phyloP scores from a whole-genome alignment of 2,113 vertebrate species.

The Nanorana parkeri region DNA sequence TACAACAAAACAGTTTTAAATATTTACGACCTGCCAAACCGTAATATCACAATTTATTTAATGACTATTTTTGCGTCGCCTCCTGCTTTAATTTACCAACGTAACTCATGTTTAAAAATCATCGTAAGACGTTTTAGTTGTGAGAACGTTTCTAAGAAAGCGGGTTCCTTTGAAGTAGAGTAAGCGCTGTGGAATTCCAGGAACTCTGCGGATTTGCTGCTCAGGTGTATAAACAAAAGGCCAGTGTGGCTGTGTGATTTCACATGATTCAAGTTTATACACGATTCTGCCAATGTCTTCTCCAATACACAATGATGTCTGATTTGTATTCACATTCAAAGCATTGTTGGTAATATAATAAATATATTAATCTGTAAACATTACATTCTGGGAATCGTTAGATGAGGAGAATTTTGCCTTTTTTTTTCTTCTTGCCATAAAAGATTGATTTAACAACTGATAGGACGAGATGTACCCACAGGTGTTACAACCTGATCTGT shows the following conservation, averaged over 20 bases:
- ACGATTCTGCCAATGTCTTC: constrained; percentile 9
- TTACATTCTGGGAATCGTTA: too few species aligned
- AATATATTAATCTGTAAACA: too few species aligned
- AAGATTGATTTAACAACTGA: too few species aligned
- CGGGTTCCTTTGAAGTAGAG: constrained; percentile 21
- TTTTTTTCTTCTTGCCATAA: too few species aligned
- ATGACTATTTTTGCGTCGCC: constrained; percentile 18
- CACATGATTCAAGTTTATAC: constrained; percentile 27
- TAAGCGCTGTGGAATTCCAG: constrained; percentile 38
- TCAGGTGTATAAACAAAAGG: constrained; percentile 6
- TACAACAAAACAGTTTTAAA: not conserved
- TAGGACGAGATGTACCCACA: too few species aligned
- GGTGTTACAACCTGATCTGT: too few species aligned
- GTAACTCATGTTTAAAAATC: not conserved
- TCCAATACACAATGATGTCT: not conserved
- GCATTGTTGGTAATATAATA: too few species aligned
- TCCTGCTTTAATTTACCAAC: constrained; percentile 28
- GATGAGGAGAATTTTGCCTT: too few species aligned
- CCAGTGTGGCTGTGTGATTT: constrained; percentile 26
- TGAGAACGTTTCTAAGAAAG: constrained; percentile 43
- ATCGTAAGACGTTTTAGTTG: constrained; percentile 28
- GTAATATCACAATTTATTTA: constrained; percentile 32
- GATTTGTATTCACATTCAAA: too few species aligned
- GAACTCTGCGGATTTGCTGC: constrained; percentile 39
- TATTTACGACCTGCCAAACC: constrained; percentile 30